A percentile compares a stretch with the other conserved stretches of the same genome.
Evolutionary conservation across 2,888 invertebrate genomes (phyloP).

Genomic region (Oligia strigilis): DNA sequence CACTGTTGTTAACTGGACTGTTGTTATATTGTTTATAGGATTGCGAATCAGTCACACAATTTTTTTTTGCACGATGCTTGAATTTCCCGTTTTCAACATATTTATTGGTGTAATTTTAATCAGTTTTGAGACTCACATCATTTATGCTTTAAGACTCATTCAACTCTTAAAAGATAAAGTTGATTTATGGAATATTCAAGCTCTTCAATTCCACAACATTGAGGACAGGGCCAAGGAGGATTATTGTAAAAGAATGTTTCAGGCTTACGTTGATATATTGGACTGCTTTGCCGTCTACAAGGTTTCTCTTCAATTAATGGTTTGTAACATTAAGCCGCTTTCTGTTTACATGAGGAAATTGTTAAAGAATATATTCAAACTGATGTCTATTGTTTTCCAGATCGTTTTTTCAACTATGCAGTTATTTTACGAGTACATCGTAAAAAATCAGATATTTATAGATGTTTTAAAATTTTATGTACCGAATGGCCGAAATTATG

Average conservation of each 20-base stretch:
- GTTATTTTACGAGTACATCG: background rate
- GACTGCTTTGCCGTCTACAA: conserved; percentile 29
- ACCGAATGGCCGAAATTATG: too few relatives aligned
- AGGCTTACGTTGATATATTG: conserved; percentile 30
- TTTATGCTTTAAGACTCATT: conserved; percentile 29
- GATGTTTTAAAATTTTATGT: too few relatives aligned
- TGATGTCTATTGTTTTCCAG: background rate
- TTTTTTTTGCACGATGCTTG: background rate
- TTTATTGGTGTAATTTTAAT: background rate
- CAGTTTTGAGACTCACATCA: conserved; percentile 30
- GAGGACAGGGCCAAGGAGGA: background rate
- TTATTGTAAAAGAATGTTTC: conserved; percentile 10
- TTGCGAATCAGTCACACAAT: background rate
- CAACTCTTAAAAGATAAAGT: conserved; percentile 33
- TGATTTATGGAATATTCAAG: conserved; percentile 40
- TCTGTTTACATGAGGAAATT: background rate
- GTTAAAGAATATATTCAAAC: background rate
- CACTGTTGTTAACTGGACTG: background rate
- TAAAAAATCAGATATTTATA: too few relatives aligned
- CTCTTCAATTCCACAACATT: background rate
- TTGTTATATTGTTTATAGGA: background rate
- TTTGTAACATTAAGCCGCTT: background rate
- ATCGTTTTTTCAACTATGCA: background rate
- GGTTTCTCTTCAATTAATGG: conserved; percentile 8
- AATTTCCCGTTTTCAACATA: too few relatives aligned